Evolutionary conservation across 2,113 vertebrate genomes (phyloP).

Genomic region (Gila orcuttii): DNA sequence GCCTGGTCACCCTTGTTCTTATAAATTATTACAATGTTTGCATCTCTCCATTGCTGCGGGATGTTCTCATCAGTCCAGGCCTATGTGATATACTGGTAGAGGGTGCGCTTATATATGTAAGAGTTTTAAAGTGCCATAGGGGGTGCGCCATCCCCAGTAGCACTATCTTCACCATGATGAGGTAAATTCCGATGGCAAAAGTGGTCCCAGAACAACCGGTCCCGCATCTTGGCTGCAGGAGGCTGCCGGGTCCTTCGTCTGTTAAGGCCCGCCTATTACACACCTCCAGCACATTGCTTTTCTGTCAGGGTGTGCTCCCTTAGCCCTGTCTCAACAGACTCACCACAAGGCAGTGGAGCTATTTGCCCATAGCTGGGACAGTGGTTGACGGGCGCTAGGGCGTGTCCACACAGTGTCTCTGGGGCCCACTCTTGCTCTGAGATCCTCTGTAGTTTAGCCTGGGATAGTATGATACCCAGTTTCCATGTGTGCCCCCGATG

Average conservation of each 20-base stretch:
- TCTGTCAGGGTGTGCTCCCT: not conserved
- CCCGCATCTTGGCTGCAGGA: slow-evolving; percentile 19
- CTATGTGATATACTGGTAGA: too few species aligned
- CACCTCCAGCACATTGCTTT: slow-evolving; percentile 20
- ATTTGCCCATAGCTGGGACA: not conserved
- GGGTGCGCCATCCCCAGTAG: not conserved
- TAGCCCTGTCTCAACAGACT: not conserved
- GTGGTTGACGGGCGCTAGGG: not conserved
- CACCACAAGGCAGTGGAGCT: not conserved
- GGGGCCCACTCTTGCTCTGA: too few species aligned
- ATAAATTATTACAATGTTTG: too few species aligned
- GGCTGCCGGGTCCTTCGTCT: slow-evolving; percentile 24
- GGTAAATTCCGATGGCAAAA: not conserved
- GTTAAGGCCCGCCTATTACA: slow-evolving; percentile 24
- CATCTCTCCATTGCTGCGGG: too few species aligned
- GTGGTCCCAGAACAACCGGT: not conserved
- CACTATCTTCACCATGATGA: not conserved
- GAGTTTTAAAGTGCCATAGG: not conserved
- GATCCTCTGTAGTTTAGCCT: too few species aligned
- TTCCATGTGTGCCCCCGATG: too few species aligned
- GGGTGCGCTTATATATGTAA: not conserved
- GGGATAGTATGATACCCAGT: too few species aligned
- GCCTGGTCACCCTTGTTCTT: too few species aligned
- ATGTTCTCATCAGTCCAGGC: too few species aligned
- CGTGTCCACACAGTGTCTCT: not conserved